Base-by-base conservation (phyloP, 92 coral and sea anemone genomes). In the Zoanthus solanderi region DNA sequence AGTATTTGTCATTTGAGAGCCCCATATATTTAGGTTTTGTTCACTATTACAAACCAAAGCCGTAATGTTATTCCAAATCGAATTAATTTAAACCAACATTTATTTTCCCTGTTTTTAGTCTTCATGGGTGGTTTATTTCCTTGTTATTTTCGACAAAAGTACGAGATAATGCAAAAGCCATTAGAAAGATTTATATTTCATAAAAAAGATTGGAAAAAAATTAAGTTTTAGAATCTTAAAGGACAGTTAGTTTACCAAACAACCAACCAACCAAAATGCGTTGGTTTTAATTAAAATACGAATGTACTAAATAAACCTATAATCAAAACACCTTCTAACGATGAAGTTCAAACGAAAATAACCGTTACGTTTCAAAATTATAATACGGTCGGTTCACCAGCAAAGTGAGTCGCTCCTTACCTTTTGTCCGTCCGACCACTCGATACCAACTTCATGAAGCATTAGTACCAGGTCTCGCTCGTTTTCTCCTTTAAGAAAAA, bases 391-490 rank as follows among this genome's bases (percentile, higher is more conserved):
- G 12, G 12, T 50, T 50, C 54, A 61, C 5, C 31, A 16, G 7
- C 68, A 61, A 8, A 61, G 68, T 17, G 68, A 16, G 17, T 61
- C 23, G 9, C 29, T 61, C 74, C 74, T 69, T 44, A 95, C 99
- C 93, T 83, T 90, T 34, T 91, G 88, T 42, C 91, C 92, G 71
- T 93, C 96, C 0, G 98, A 95, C 94, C 96, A 93, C 76, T 95
- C 98, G 48, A 96, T 85, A 5, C 92, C 98, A 50, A 95, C 92
- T 82, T 96, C 96, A 73, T 96, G 99, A 46, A 94, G 91, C 60
- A 96, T 85, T 8, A 96, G 78, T 17, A 96, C 98, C 93, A 95
- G 53, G 57, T 96, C 99, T 29, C 99, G 87, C 78, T 96, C 99
- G 5, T 92, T 98, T 6, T 92, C 95, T 58, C 85, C 96, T 93